A percentile compares a stretch with the other conserved stretches of the same genome.
These are phyloP conservation scores for Penelope pileata DNA, from an alignment of 2,113 vertebrate genomes.

Conservation along the genomic window DNA sequence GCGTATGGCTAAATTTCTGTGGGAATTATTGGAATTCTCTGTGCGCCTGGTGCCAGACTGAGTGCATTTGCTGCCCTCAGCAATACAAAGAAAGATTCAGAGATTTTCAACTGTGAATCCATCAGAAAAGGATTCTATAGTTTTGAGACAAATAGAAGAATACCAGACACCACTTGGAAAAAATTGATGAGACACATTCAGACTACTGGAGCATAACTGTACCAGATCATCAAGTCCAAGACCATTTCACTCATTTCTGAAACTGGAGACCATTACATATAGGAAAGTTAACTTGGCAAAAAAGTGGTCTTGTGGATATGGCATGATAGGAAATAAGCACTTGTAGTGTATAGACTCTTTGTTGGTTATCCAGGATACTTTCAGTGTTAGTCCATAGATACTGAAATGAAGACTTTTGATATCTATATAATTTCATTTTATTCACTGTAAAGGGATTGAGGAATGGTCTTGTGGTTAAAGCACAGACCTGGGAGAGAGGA, in stretches of 20 bases:
- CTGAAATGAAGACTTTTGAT: constrained; percentile 18
- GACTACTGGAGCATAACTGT: not conserved
- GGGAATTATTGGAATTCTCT: not conserved
- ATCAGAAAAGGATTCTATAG: not conserved
- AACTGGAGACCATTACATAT: constrained; percentile 5
- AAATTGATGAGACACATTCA: not conserved
- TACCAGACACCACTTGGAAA: not conserved
- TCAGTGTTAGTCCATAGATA: not conserved
- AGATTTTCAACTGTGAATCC: constrained; percentile 9
- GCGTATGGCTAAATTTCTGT: not conserved
- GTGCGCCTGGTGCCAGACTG: not conserved
- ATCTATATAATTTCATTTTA: constrained; percentile 37
- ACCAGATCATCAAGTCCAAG: not conserved
- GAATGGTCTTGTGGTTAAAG: constrained; percentile 16
- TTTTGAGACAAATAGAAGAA: constrained; percentile 2
- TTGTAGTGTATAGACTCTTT: not conserved
- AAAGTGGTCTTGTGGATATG: not conserved
- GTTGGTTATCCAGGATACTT: constrained; percentile 52
- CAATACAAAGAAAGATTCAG: not conserved
- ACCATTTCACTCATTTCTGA: constrained; percentile 2
- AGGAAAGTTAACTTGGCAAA: constrained; percentile 37
- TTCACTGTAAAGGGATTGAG: constrained; percentile 4
- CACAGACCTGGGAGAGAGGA: not conserved
- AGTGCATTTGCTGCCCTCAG: not conserved
- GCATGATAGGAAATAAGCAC: not conserved